Evolutionary conservation across 2,113 vertebrate species (phyloP).

Genomic region (Eptatretus burgeri): DNA sequence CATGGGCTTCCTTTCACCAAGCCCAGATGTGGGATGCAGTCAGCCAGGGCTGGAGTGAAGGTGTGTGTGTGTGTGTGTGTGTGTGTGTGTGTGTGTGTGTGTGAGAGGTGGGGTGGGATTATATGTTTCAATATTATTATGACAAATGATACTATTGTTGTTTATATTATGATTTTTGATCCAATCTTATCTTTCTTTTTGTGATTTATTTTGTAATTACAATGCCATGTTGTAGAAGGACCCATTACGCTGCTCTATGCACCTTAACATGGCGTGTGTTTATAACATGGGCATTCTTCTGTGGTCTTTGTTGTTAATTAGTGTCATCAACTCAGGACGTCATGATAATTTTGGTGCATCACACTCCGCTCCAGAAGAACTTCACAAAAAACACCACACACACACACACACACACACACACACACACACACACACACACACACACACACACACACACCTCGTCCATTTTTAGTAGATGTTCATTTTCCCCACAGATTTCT

Average conservation of each 20-base stretch:
- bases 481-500: no score
- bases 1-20: not conserved
- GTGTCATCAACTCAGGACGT: not conserved
- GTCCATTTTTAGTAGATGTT: no score
- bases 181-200: not conserved
- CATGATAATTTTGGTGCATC: no score
- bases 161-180: not conserved
- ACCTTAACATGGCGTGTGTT: no score
- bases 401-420: conserved; percentile 2
- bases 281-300: not conserved
- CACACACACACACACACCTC: not conserved
- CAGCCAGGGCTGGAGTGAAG: not conserved
- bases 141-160: not conserved
- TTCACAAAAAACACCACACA: no score
- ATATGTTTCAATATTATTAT: not conserved
- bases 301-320: not conserved
- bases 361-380: no score
- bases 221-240: no score
- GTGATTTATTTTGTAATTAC: no score
- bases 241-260: no score
- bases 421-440: not conserved
- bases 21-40: not conserved
- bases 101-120: not conserved
- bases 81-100: not conserved
- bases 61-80: not conserved